Base-by-base conservation (phyloP, 1,140 invertebrate species). In the Drosophila truncata region DNA sequence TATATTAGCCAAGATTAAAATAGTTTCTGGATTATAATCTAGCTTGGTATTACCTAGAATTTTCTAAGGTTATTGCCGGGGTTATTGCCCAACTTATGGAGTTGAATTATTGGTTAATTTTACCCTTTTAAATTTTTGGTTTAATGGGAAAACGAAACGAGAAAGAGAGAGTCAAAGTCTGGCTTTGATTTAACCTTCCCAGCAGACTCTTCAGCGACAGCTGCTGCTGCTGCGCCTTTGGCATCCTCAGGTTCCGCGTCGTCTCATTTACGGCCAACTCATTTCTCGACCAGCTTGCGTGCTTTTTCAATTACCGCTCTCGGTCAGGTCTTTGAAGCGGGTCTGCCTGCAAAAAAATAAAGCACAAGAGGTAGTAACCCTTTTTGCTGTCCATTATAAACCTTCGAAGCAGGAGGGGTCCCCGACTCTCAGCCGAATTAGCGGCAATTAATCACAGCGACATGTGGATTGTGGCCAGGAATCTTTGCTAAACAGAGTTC, bases 1-100 rank as follows among this genome's bases (percentile, higher is more conserved):
- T 82, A 78, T 78, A 54, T 59, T 60, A 69, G 62, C 55, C 69
- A 74, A 58, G 39, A 75, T 83, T 50, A 83, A 69, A 73, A 78
- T 25, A 47, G 23, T 23, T 35, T 41, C 18, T 41, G 44, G 5
- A 49, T 62, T 52, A 58, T 54, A 66, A 82, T 62, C 72, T 76
- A 64, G 65, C 61, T 57, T 31, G 11, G 6, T 52, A 33, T 72
- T 16, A 76, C 60, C 47, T 55, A 35, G 31, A n/a, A 14, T n/a
- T 25, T 8, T 2, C 1, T n/a, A 11, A 18, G 27, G 9, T 44
- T 44, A 11, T 14, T 14, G 6, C 3, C 10, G 20, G 39, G 37
- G 2, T 14, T 23, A 44, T 44, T 13, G 10, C 5, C 5, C 5
- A 13, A 44, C 5, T 13, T 23, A 49, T 49, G 16, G 11, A 29